phyloP scores from a whole-genome alignment of 2,797 vertebrate genomes.

The Loriculus beryllinus region DNA sequence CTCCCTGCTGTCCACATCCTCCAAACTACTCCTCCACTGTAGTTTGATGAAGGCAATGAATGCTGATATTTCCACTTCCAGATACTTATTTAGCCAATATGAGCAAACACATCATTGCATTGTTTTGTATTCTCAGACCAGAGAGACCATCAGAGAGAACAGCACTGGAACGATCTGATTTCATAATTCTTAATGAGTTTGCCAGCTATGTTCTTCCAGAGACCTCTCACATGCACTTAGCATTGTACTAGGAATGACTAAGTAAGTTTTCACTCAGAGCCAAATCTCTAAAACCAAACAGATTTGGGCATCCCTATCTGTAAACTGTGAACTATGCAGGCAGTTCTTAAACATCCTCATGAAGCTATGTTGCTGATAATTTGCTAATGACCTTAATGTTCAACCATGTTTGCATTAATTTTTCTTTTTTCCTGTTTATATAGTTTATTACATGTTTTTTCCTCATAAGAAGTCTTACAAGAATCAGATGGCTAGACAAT shows the following conservation, averaged over 20 bases:
- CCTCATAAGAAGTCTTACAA: background rate
- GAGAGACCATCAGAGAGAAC: background rate
- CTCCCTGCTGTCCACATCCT: background rate
- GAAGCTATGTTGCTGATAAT: background rate
- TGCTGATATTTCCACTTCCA: background rate
- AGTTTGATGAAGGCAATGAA: background rate
- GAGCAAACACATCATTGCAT: background rate
- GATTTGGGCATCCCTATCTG: background rate
- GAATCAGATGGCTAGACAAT: background rate
- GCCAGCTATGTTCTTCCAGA: background rate
- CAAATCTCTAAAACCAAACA: background rate
- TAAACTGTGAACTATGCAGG: background rate
- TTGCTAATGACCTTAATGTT: background rate
- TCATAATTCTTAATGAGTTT: background rate
- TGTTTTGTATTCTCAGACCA: background rate
- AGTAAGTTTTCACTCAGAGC: background rate
- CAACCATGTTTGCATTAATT: background rate
- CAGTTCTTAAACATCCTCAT: background rate
- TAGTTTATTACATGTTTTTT: background rate
- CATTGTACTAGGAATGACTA: background rate
- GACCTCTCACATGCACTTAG: background rate
- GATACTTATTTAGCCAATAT: background rate
- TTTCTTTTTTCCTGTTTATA: background rate
- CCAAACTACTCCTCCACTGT: background rate
- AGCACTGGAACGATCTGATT: background rate